Evolutionary conservation across 1,140 invertebrate genomes (phyloP), one percentile per base, ranked within the genome.

Genomic region (Mizuhopecten yessoensis): DNA sequence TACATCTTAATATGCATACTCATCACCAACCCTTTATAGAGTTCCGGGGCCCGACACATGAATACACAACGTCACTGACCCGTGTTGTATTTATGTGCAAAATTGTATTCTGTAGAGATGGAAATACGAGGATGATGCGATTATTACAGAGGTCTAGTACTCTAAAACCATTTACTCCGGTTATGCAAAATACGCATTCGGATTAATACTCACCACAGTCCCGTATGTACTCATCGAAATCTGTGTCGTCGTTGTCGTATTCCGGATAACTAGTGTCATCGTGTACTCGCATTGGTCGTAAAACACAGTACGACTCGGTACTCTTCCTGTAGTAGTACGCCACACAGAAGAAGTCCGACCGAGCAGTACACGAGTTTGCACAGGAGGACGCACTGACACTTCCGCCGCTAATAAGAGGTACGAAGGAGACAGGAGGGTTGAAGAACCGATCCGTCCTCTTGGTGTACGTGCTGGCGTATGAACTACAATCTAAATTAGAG

Each of bases 351-450:
- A 75, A 75, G 57, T 75, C 57, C 57, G 57, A 75, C 23, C 57
- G 57, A 2, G 57, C 29, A n/a, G n/a, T 75, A 75, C 57, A 75
- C 57, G 57, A 23, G 57, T 75, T 75, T 75, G 57, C 57, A n/a
- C 57, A 75, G 57, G n/a, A 75, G n/a, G 57, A 75, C n/a, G 57
- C 57, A 29, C 23, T 75, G n/a, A 75, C 57, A 75, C 57, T 75
- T 29, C 57, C 57, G n/a, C 57, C 57, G 11, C 57, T n/a, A 9
- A 75, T n/a, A 75, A n/a, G 29, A 29, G 57, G 57, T 29, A n/a
- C 29, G 23, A 75, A 75, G 5, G 57, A 75, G 5, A 75, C 57
- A 7, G 57, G 57, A 7, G 57, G 57, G 17, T 75, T 75, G 57
- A 75, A 75, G 57, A 29, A 75, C 57, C 57, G 29, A n/a, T 75